A percentile compares a stretch with the other conserved stretches of the same genome.
Evolutionary conservation across 2,113 vertebrate genomes (phyloP).

Genomic region (Corydoras maculifer): DNA sequence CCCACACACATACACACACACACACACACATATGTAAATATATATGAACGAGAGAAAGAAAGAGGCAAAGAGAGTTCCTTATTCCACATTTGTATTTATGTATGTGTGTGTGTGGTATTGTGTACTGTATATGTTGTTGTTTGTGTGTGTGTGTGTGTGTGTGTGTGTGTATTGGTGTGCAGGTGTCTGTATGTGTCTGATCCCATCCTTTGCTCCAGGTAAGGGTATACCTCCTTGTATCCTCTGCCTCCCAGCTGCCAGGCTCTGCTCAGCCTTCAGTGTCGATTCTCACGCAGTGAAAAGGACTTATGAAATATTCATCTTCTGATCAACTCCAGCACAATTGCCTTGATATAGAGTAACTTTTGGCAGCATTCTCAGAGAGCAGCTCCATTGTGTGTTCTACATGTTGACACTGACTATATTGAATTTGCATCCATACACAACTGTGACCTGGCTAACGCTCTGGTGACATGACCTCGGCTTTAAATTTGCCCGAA

Average conservation of each 20-base stretch:
- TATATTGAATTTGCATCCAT: slow-evolving; percentile 32
- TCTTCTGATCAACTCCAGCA: slow-evolving; percentile 59
- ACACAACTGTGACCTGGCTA: slow-evolving; percentile 20
- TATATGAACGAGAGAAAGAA: too few species aligned
- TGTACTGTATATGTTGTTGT: too few species aligned
- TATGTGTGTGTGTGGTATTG: not conserved
- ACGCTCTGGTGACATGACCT: slow-evolving; percentile 15
- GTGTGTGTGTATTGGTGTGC: slow-evolving; percentile 6
- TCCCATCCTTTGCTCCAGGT: slow-evolving; percentile 48
- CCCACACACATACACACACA: too few species aligned
- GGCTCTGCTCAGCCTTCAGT: slow-evolving; percentile 59
- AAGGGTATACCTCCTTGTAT: slow-evolving; percentile 59
- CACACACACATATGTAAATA: too few species aligned
- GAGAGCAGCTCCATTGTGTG: slow-evolving; percentile 52
- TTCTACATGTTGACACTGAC: slow-evolving; percentile 40
- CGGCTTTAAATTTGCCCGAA: slow-evolving; percentile 8
- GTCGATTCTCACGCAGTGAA: slow-evolving; percentile 63
- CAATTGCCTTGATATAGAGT: slow-evolving; percentile 61
- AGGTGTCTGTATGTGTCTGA: not conserved
- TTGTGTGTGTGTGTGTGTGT: too few species aligned
- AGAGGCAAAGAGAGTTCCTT: too few species aligned
- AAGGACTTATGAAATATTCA: slow-evolving; percentile 79
- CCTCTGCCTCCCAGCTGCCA: slow-evolving; percentile 71
- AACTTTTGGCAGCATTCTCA: slow-evolving; percentile 58
- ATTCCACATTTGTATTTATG: too few species aligned